Evolutionary conservation across 1,140 invertebrate genomes (phyloP), one percentile per base, ranked within the genome.

Genomic region (Planococcus citri): DNA sequence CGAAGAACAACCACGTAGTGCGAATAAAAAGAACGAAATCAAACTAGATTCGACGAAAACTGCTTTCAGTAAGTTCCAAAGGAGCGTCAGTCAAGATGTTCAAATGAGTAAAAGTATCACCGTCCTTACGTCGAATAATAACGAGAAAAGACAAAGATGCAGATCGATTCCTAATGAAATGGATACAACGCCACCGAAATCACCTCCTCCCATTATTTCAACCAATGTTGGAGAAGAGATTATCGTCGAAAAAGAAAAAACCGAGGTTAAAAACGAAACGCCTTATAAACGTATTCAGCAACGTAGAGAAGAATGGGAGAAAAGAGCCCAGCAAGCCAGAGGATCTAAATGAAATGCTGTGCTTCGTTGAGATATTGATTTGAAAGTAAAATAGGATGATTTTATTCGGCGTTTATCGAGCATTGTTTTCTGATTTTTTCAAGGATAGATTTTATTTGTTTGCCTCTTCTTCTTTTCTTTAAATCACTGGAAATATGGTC

Each of bases 241-340:
- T 24, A 70, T 70, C 2, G 27, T 21, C 3, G n/a, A 21, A 22
- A 27, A 24, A 12, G n/a, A 70, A 22, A 33, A 21, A 58, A 80
- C 79, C 14, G 82, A 83, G 67, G 79, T 78, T 69, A 78, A 80
- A 17, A 51, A 51, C 17, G n/a, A 14, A 14, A 80, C 82, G 8
- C 79, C 84, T 72, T 85, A 85, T 73, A 86, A 86, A 73, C 85
- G 85, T 38, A 89, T 89, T 37, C 82, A 87, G 75, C 86, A 89
- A 75, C 81, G 87, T 73, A 81, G 86, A 37, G 87, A 87, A 41
- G 85, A 88, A 74, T 88, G 88, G 85, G 87, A 88, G 76, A 81
- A 86, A 73, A 80, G 87, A 71, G 86, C 85, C 25, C 85, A 87
- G 75, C 83, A 86, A 75, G 60, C 60, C 3, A 3, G 29, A 33